A percentile compares a stretch with the other conserved stretches of the same genome.
phyloP scores from a whole-genome alignment of 2,797 vertebrate genomes.

The Emys orbicularis region DNA sequence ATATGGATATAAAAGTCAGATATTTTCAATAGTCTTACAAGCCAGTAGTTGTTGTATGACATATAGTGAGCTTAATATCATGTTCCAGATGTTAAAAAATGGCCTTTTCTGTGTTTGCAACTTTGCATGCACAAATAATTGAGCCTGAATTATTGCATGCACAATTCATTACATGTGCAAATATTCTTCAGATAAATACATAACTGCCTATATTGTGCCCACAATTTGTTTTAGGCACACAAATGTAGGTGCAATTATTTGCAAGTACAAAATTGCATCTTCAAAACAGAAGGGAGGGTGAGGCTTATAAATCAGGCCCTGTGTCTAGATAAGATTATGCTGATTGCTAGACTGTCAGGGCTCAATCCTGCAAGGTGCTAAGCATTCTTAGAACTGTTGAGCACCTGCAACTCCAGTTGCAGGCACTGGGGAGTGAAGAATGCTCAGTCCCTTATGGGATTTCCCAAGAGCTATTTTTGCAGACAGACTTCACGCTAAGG shows the following conservation, averaged over 20 bases:
- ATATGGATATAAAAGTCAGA: slow-evolving; percentile 20
- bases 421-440: not conserved
- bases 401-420: not conserved
- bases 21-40: slow-evolving; percentile 48
- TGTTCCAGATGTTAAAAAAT: slow-evolving; percentile 59
- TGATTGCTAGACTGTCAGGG: not conserved
- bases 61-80: slow-evolving; percentile 45
- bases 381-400: not conserved
- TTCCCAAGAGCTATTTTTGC: not conserved
- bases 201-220: slow-evolving; percentile 62
- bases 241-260: slow-evolving; percentile 55
- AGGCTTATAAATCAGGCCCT: slow-evolving; percentile 4
- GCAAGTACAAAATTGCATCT: slow-evolving; percentile 27
- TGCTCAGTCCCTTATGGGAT: not conserved
- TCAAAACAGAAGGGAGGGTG: slow-evolving; percentile 21
- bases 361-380: not conserved
- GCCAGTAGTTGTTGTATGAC: slow-evolving; percentile 36
- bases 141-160: slow-evolving; percentile 35
- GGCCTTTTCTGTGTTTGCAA: slow-evolving; percentile 27
- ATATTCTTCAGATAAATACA: slow-evolving; percentile 60
- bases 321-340: not conserved
- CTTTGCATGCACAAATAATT: slow-evolving; percentile 60
- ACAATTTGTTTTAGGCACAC: slow-evolving; percentile 31
- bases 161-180: slow-evolving; percentile 65
- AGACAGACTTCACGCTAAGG: not conserved